Conservation (phyloP, 2,113 vertebrate species). For the Mungos mungo region DNA sequence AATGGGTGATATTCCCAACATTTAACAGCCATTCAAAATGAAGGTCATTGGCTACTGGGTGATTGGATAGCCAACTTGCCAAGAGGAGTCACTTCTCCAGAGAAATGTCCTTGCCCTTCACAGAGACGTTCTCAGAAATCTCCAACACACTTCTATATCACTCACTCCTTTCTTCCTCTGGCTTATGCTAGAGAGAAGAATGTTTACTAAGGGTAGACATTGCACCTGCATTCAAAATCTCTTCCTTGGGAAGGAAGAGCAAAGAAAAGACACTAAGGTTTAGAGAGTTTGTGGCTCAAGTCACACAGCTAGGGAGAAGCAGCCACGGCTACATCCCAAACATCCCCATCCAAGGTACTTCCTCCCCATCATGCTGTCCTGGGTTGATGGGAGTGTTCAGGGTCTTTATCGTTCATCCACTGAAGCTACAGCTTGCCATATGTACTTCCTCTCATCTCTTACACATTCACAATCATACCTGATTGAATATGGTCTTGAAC, state of each 20-base stretch:
- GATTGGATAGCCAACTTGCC: not conserved
- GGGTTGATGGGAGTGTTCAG: not conserved
- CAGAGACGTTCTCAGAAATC: not conserved
- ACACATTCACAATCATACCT: constrained; percentile 83
- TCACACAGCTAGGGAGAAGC: not conserved
- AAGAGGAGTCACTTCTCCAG: not conserved
- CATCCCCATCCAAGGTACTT: too few species aligned
- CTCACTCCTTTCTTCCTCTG: not conserved
- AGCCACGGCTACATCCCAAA: fast-evolving
- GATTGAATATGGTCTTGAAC: constrained; percentile 89
- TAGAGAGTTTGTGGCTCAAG: not conserved
- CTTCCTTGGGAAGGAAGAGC: not conserved
- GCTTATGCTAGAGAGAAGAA: not conserved
- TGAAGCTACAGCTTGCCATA: fast-evolving
- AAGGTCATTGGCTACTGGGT: not conserved
- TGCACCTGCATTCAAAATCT: not conserved
- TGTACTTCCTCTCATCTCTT: not conserved
- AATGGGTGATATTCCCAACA: not conserved
- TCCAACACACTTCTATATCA: not conserved
- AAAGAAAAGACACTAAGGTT: not conserved
- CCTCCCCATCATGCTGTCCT: not conserved
- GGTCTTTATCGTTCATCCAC: not conserved
- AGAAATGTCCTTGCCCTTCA: not conserved
- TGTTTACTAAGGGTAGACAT: not conserved
- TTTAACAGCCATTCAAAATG: fast-evolving